Base-by-base conservation (phyloP, 2,113 vertebrate species). In the Odocoileus hemionus region DNA sequence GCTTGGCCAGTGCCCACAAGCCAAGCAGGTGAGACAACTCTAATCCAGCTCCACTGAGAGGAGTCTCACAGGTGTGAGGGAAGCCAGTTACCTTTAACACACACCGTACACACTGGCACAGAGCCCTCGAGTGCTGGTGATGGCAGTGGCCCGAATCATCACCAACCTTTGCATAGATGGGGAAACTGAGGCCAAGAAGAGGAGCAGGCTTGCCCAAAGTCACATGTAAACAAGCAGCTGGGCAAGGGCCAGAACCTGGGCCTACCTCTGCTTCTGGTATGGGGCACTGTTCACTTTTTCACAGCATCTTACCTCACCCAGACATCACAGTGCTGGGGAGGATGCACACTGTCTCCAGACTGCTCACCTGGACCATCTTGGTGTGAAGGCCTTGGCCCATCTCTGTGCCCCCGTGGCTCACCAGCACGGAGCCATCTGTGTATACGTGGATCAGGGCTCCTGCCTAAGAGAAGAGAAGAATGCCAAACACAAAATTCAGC, bases 311-410 rank as follows among this genome's bases (percentile, higher is more conserved):
- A 54, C 36, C 39, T 67, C 36, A 14, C 33, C 8, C 0, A 9
- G 74, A n/a, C 7, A 9, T 21, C 82, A 26, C 0, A 0, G 33
- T 47, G 45, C n/a, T 28, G 2, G 19, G 55, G 15, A 70, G 80
- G 52, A 76, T 2, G 5, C 50, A 52, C 36, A 1, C 14, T 0
- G 50, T 23, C 30, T 54, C 9, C 30, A 83, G 21, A 26, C n/a
- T 57, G 25, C 92, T 97, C 98, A 99, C 99, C 99, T 99, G 99
- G 67, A 99, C 98, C 99, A 99, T 99, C 98, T 99, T 99, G 91
- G 99, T 99, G 97, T 99, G 99, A 43, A 99, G 99, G 5, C 99
- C 99, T 98, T 99, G 99, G 58, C 99, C 99, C 99, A 99, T 99
- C 97, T 99, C 99, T 5, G 99, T 99, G 26, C 99, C 99, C 0